These are phyloP conservation scores for Dryobota labecula DNA, from an alignment of 2,888 invertebrate species.

Conservation along the genomic window DNA sequence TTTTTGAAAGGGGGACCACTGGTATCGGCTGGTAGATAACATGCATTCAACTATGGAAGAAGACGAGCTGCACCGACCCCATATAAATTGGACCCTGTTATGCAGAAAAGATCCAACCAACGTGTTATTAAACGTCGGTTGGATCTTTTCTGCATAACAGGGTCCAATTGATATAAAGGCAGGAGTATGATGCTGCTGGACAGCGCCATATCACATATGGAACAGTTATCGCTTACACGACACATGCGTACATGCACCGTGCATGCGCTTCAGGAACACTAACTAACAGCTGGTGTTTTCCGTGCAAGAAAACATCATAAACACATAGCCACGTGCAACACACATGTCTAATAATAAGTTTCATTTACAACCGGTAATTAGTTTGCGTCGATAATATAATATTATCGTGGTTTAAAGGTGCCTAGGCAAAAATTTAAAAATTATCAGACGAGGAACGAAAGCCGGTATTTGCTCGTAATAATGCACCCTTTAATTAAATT, in stretches of 20 bases:
- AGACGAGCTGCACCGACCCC: background rate
- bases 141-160: no score
- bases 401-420: conserved; percentile 6
- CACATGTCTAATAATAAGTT: conserved; percentile 38
- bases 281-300: conserved; percentile 21
- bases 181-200: conserved; percentile 1
- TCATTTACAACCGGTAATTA: conserved; percentile 38
- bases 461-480: conserved; percentile 14
- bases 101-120: no score
- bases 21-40: background rate
- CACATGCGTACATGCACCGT: conserved; percentile 20
- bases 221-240: background rate
- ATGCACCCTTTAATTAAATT: conserved; percentile 23
- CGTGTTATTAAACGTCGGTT: no score
- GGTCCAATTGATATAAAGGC: conserved; percentile 2
- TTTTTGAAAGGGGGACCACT: background rate
- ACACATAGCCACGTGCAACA: conserved; percentile 32
- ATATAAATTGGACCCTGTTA: no score
- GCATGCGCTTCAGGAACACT: background rate
- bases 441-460: conserved; percentile 19
- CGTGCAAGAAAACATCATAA: conserved; percentile 25
- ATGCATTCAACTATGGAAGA: background rate
- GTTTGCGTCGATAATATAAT: conserved; percentile 21
- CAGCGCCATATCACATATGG: background rate
- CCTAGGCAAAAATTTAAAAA: background rate